Percentiles rank a stretch among this genome's conserved stretches.
These are phyloP conservation scores for Charaxes varanes DNA, from an alignment of 1,140 invertebrate genomes.

Conservation along the genomic window DNA sequence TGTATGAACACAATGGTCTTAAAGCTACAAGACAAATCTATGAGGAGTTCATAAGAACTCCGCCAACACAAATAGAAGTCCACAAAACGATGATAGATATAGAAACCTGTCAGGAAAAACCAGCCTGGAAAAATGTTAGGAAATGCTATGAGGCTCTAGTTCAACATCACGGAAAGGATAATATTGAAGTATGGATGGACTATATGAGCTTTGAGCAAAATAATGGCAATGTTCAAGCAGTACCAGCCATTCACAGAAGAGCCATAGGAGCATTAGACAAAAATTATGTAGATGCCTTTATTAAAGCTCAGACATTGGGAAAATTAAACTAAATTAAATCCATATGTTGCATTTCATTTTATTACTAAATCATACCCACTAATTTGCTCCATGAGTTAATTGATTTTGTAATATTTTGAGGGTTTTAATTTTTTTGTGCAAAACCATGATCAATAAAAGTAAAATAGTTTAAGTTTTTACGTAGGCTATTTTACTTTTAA, in stretches of 20 bases:
- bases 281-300: slow-evolving; percentile 57
- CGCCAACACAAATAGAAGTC: slow-evolving; percentile 53
- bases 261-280: slow-evolving; percentile 52
- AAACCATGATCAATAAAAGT: no score
- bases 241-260: slow-evolving; percentile 51
- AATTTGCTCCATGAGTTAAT: no score
- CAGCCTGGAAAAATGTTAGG: slow-evolving; percentile 40
- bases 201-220: slow-evolving; percentile 58
- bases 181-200: slow-evolving; percentile 52
- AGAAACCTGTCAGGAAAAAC: slow-evolving; percentile 48
- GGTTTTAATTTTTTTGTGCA: no score
- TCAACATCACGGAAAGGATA: slow-evolving; percentile 48
- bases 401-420: no score
- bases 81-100: slow-evolving; percentile 55
- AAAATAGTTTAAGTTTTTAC: no score
- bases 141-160: slow-evolving; percentile 57
- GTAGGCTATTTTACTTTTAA: no score
- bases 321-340: slow-evolving; percentile 37
- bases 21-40: slow-evolving; percentile 55
- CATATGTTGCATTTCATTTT: no score
- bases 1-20: slow-evolving; percentile 52
- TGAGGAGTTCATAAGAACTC: slow-evolving; percentile 55
- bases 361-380: no score
- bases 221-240: slow-evolving; percentile 35
- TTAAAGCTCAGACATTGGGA: slow-evolving; percentile 51